phyloP scores from a whole-genome alignment of 2,888 invertebrate genomes.

The Zaprionus obscuricornis region DNA sequence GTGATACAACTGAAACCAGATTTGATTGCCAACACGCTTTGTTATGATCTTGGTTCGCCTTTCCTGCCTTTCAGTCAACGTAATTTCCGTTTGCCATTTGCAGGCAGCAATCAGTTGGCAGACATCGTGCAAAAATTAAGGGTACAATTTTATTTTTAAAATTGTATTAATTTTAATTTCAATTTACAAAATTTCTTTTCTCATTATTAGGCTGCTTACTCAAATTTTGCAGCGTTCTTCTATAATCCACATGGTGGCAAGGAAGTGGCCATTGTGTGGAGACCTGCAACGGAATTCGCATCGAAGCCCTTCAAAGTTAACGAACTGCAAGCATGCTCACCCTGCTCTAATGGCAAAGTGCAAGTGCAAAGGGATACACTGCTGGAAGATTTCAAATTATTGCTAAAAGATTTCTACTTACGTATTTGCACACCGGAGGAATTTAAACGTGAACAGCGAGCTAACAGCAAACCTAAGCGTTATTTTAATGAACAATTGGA shows the following conservation, averaged over 20 bases:
- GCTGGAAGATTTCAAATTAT: conserved; percentile 81
- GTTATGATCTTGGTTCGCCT: conserved; percentile 72
- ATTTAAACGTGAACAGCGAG: conserved; percentile 50
- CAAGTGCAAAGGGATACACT: conserved; percentile 73
- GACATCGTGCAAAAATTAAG: conserved; percentile 89
- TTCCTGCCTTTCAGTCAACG: conserved; percentile 63
- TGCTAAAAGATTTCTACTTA: conserved; percentile 80
- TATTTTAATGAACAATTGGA: conserved; percentile 49
- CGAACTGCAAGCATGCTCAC: conserved; percentile 73
- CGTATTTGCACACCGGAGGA: conserved; percentile 70
- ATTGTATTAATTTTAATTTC: background rate
- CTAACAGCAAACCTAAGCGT: conserved; percentile 40
- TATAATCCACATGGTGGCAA: conserved; percentile 94
- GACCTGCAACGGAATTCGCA: conserved; percentile 86
- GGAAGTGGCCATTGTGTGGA: conserved; percentile 93
- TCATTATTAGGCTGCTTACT: conserved; percentile 87
- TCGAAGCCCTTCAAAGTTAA: conserved; percentile 89
- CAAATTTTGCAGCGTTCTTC: conserved; percentile 93
- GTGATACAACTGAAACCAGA: conserved; percentile 86
- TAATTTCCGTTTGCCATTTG: conserved; percentile 86
- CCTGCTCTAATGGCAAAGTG: conserved; percentile 60
- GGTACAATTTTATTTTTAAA: conserved; percentile 84
- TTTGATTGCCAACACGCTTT: conserved; percentile 70
- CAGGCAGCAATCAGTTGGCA: conserved; percentile 90
- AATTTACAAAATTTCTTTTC: background rate